Evolutionary conservation across 2,113 vertebrate species (phyloP), one percentile per base, ranked within the genome.

Genomic region (Corythoichthys haematopterus): DNA sequence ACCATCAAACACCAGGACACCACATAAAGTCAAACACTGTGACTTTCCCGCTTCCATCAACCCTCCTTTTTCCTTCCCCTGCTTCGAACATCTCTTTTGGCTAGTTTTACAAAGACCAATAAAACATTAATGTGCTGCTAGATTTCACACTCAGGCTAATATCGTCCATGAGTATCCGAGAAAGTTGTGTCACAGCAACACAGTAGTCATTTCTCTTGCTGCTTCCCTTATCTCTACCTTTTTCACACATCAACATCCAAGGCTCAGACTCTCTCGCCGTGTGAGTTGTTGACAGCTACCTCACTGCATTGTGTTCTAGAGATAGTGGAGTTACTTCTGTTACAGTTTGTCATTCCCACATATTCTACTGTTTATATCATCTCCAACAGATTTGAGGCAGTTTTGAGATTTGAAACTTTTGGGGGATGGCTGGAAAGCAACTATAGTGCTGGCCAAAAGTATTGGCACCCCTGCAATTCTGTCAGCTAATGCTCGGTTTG

Each of bases 1-100:
- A 70, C 74, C 79, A 65, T 88, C 78, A 86, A 88, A 88, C 89
- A 81, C 83, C 85, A 87, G 89, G 90, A 86, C 38, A 64, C 70
- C 74, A 82, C 84, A 84, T 89, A 89, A 92, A 88, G 74, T 83
- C 72, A 37, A 80, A 65, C 86, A 77, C 71, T 64, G 74, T 63
- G 86, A 79, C 79, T 66, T 82, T 82, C 80, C 76, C 55, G 53
- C 80, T 87, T 79, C 72, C 37, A 67, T 57, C 65, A 37, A 52
- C 74, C 66, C 64, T 40, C 35, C 56, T 43, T 36, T 52, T 8
- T 51, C 16, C 64, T 62, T 70, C 63, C 45, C 35, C 57, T 75
- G 61, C 60, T 50, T 76, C 71, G 46, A 65, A 35, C 38, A 64
- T 72, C 78, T 55, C 35, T n/a, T 51, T 72, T 55, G 45, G 43